These are phyloP conservation scores for Colius striatus DNA, from an alignment of 2,113 vertebrate genomes.

Conservation along the genomic window DNA sequence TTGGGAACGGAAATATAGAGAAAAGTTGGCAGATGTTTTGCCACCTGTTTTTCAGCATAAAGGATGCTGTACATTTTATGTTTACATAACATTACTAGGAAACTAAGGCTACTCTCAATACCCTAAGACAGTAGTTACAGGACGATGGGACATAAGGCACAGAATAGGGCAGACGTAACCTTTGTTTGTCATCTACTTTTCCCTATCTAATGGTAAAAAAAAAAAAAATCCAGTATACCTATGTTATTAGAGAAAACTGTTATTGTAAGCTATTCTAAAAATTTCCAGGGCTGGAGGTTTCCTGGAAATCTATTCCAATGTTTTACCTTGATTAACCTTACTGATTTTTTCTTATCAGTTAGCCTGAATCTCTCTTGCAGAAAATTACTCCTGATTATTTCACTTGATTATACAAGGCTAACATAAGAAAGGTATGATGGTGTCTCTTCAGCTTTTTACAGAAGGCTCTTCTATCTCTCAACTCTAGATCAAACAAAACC, in stretches of 20 bases:
- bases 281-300: not conserved
- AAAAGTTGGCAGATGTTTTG: not conserved
- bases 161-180: not conserved
- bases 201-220: not conserved
- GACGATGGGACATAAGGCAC: not conserved
- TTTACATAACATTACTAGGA: not conserved
- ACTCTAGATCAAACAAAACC: not conserved
- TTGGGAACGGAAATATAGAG: not conserved
- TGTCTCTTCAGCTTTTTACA: not conserved
- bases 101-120: not conserved
- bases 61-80: not conserved
- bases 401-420: not conserved
- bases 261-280: not conserved
- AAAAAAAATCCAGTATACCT: not conserved
- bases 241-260: accelerated
- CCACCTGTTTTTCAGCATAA: not conserved
- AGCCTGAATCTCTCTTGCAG: not conserved
- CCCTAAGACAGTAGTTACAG: not conserved
- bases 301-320: not conserved
- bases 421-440: not conserved
- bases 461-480: not conserved
- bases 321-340: not conserved
- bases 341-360: not conserved
- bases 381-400: not conserved
- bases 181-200: not conserved